Percentiles rank a stretch among this genome's conserved stretches.
phyloP scores from a whole-genome alignment of 2,113 vertebrate species.

The Lipophrys pholis region DNA sequence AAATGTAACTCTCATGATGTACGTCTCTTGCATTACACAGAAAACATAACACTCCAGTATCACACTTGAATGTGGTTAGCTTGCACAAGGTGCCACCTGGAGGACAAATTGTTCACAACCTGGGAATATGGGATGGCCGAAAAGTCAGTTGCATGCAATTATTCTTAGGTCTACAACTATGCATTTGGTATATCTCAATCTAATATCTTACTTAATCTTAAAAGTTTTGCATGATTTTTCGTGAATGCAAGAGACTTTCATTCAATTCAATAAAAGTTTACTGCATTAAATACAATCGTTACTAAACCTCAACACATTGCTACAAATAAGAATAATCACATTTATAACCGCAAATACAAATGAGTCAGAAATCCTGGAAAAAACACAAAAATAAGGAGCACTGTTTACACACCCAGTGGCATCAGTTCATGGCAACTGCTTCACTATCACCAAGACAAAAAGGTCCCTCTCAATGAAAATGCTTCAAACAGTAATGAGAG shows the following conservation, averaged over 20 bases:
- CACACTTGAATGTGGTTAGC: not conserved
- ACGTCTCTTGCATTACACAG: not conserved
- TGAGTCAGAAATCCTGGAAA: not conserved
- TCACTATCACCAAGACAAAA: slow-evolving; percentile 32
- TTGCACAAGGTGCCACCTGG: slow-evolving; percentile 67
- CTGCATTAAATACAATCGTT: no score
- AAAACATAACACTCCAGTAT: not conserved
- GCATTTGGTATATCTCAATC: no score
- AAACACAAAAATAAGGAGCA: not conserved
- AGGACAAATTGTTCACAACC: slow-evolving; percentile 45
- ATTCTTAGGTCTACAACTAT: no score
- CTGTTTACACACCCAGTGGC: not conserved
- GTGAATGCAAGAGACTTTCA: no score
- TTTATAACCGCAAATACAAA: not conserved
- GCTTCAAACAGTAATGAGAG: slow-evolving; percentile 21
- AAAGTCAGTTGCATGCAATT: no score
- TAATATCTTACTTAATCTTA: no score
- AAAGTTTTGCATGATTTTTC: no score
- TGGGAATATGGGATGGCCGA: not conserved
- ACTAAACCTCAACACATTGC: no score
- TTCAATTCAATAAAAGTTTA: no score
- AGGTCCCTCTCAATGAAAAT: slow-evolving; percentile 8
- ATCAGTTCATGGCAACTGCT: not conserved
- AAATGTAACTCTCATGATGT: not conserved
- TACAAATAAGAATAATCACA: not conserved